phyloP scores from a whole-genome alignment of 2,888 invertebrate species.

The Gymnosoma rotundatum region DNA sequence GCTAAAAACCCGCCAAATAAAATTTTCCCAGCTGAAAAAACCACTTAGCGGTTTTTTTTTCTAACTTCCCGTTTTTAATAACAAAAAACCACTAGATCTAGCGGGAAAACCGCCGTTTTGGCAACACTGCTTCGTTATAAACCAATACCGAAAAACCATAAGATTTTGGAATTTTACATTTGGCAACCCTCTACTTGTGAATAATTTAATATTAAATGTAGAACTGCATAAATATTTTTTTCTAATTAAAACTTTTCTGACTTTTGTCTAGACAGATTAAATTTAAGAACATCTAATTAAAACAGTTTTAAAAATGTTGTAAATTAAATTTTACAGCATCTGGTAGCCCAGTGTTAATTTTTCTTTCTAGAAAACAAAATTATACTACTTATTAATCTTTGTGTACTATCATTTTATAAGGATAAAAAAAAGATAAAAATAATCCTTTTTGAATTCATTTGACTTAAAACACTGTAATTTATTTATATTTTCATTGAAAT shows the following conservation, averaged over 20 bases:
- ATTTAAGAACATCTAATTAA: slow-evolving; percentile 9
- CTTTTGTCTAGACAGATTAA: slow-evolving; percentile 23
- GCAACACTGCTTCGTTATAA: too few species aligned
- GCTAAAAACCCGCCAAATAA: too few species aligned
- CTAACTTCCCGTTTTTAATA: too few species aligned
- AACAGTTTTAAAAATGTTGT: not conserved
- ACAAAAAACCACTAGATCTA: too few species aligned
- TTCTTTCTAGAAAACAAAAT: not conserved
- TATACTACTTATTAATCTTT: not conserved
- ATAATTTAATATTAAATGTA: too few species aligned
- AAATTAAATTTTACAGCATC: not conserved
- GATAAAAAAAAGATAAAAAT: not conserved
- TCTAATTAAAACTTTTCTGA: not conserved
- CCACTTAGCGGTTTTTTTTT: too few species aligned
- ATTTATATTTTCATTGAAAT: slow-evolving; percentile 28
- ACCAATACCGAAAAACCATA: too few species aligned
- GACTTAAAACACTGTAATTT: slow-evolving; percentile 31
- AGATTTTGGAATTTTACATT: too few species aligned
- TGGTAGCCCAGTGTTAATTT: not conserved
- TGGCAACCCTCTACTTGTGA: too few species aligned
- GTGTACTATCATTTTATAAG: not conserved
- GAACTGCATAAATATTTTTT: not conserved
- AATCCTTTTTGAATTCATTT: slow-evolving; percentile 15
- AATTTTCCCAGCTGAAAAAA: too few species aligned
- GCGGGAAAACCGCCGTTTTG: too few species aligned